Conservation (phyloP, 2,113 vertebrate genomes). For the Galeopterus variegatus region DNA sequence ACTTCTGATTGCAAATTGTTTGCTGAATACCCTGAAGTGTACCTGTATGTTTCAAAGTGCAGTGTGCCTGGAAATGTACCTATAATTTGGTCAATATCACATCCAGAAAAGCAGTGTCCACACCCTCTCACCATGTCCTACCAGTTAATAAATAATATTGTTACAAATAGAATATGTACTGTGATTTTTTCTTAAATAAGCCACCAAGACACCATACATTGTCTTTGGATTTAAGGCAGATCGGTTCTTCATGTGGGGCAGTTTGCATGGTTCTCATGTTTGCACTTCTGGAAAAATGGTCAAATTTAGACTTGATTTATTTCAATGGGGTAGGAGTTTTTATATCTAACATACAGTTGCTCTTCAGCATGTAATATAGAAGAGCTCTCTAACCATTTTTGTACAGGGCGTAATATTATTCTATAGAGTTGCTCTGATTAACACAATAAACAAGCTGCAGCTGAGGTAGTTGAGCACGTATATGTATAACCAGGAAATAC, state of each 20-base stretch:
- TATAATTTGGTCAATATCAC: fast-evolving
- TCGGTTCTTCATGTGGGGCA: not conserved
- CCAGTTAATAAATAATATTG: fast-evolving
- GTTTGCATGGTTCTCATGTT: not conserved
- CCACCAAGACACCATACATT: fast-evolving
- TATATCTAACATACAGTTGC: not conserved
- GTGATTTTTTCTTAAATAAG: not conserved
- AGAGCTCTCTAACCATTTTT: not conserved
- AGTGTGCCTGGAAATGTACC: fast-evolving
- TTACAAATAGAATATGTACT: fast-evolving
- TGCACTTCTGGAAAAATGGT: not conserved
- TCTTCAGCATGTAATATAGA: not conserved
- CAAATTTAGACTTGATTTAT: not conserved
- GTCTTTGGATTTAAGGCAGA: not conserved
- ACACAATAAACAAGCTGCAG: slow-evolving; percentile 72
- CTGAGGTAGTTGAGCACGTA: slow-evolving; percentile 69
- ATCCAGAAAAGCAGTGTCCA: no score
- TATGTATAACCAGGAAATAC: slow-evolving; percentile 79
- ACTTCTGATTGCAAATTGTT: not conserved
- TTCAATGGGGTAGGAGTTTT: slow-evolving; percentile 40
- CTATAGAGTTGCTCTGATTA: slow-evolving; percentile 33
- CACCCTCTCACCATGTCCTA: fast-evolving
- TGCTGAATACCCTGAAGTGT: fast-evolving
- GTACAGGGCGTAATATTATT: not conserved
- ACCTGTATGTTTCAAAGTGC: not conserved